A percentile compares a stretch with the other conserved stretches of the same genome.
Evolutionary conservation across 2,797 vertebrate genomes (phyloP).

Genomic region (Aplochiton taeniatus): DNA sequence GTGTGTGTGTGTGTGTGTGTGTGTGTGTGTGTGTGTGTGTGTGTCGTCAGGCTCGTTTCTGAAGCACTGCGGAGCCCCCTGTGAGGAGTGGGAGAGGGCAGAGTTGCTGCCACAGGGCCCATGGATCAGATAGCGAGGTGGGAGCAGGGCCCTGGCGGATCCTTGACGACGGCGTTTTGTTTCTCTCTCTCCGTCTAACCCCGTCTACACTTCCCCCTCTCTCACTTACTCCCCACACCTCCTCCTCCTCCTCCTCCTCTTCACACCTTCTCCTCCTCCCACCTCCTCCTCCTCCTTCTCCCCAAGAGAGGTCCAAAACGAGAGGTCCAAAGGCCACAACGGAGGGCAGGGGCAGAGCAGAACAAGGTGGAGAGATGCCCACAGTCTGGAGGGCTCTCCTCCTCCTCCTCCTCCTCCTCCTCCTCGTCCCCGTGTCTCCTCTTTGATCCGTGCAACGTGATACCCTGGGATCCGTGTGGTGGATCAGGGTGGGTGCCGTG

Average conservation of each 20-base stretch:
- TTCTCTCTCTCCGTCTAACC: background rate
- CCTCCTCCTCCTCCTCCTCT: background rate
- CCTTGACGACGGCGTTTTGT: no score
- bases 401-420: no score
- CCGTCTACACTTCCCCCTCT: background rate
- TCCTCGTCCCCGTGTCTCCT: slow-evolving; percentile 22
- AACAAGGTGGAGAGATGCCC: background rate
- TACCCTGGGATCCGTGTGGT: slow-evolving; percentile 10
- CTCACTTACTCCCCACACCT: background rate
- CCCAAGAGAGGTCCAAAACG: no score
- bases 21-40: no score
- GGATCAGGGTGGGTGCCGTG: slow-evolving; percentile 26
- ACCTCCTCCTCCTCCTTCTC: background rate
- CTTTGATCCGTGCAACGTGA: slow-evolving; percentile 31
- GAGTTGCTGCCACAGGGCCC: background rate
- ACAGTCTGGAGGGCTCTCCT: background rate
- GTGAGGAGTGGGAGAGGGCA: slow-evolving; percentile 3
- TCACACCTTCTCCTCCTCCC: background rate
- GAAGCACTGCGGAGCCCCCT: no score
- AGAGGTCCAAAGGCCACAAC: background rate
- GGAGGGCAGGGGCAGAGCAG: slow-evolving; percentile 8
- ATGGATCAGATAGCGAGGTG: slow-evolving; percentile 11
- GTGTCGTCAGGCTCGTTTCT: no score
- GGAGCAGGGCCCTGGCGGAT: no score
- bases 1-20: no score